Conservation (phyloP, 2,113 vertebrate genomes). For the Bubo scandiacus region DNA sequence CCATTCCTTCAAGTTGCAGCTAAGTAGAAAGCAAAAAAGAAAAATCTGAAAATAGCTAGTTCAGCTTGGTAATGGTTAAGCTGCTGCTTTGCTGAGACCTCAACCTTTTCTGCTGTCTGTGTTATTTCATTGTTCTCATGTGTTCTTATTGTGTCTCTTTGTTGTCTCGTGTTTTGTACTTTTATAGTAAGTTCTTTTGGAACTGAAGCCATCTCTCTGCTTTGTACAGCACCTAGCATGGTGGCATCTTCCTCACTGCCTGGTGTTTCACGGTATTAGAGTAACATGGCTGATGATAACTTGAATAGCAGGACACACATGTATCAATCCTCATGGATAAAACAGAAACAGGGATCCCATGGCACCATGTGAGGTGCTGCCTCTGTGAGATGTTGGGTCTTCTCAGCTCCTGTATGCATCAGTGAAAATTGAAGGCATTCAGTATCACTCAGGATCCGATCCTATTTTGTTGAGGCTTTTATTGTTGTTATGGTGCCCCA, state of each 20-base stretch:
- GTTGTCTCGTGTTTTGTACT: background rate
- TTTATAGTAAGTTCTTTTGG: background rate
- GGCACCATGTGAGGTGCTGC: background rate
- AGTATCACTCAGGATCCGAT: background rate
- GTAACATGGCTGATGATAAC: background rate
- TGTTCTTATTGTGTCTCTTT: background rate
- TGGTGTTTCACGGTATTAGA: background rate
- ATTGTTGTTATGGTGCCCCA: slow-evolving; percentile 16
- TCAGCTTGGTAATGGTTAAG: background rate
- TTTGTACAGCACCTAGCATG: background rate
- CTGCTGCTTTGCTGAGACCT: slow-evolving; percentile 1
- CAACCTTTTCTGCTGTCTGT: background rate
- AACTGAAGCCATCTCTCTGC: background rate
- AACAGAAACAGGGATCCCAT: background rate
- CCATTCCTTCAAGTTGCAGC: background rate
- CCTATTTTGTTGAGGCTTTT: slow-evolving; percentile 10
- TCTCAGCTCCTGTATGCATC: background rate
- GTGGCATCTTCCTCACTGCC: background rate
- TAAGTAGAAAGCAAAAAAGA: background rate
- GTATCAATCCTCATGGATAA: background rate
- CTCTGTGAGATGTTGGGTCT: background rate
- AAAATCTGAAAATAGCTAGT: background rate
- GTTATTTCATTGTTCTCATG: background rate
- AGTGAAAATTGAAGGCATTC: background rate
- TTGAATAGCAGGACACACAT: background rate